Base-by-base conservation (phyloP, 2,888 invertebrate genomes). In the Mesorhabditis spiculigera region DNA sequence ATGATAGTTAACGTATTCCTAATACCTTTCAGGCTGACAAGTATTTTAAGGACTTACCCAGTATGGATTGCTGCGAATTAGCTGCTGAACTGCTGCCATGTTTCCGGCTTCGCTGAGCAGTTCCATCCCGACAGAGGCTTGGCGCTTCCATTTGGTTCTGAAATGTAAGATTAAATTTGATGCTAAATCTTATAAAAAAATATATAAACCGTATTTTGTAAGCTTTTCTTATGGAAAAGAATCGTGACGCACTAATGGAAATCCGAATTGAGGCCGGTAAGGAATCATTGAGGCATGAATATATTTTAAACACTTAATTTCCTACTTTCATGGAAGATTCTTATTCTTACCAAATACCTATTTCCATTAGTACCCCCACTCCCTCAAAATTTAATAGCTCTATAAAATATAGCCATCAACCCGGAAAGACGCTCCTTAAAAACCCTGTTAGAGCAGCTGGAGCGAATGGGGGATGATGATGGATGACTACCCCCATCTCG, bases 101-200 rank as follows among this genome's bases (percentile, higher is more conserved):
- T 96, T 97, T 6, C 95, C 95, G 0, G 96, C 95, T 87, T 98
- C 98, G 4, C 95, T 94, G 70, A 98, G 89, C 62, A 98, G 90
- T 87, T 98, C 98, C 80, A 96, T 88, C 0, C 97, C 96, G 4
- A 97, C 97, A 0, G 97, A 95, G 16, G 97, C 95, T 88, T 97
- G 97, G 3, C 97, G 91, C 88, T 97, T 97, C 97, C 97, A 98
- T 89, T 97, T 97, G 87, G 97, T 97, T 88, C 94, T 94, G 90
- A 50, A 50, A 28, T 28, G 1, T 28, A 28, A 28, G 28, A 3
- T 28, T 28, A 28, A 28, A 78, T 64, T 3, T 13, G 58, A 50
- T 63, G 8, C n/a, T 63, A 28, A 16, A n/a, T 63, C 10, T 0
- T 4, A n/a, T 16, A 10, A 16, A 28, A 10, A 13, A 58, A 58